Base-by-base conservation (phyloP, 2,113 vertebrate genomes). In the Hirundichthys speculiger region DNA sequence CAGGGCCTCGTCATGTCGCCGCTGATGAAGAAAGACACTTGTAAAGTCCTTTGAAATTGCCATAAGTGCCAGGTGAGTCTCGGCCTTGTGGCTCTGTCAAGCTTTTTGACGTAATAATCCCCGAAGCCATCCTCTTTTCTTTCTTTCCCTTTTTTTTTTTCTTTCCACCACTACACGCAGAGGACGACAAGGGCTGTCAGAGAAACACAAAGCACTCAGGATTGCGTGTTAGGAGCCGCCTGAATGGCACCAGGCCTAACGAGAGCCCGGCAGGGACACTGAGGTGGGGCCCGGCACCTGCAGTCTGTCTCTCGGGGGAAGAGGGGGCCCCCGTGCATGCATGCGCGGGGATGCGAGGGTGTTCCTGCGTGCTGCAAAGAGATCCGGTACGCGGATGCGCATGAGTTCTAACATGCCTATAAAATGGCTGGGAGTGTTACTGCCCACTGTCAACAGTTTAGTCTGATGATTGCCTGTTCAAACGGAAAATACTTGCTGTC, bases 191-290 rank as follows among this genome's bases (percentile, higher is more conserved):
- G 77, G 76, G 64, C 74, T 56, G 75, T 83, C 84, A 71, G 86
- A 84, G 84, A 72, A 88, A 85, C 79, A 89, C 81, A 85, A 84
- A 85, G 86, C 69, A 47, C 69, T 79, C 70, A 18, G 79, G 68
- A 52, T 90, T 84, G 79, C 80, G 70, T 88, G 88, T 83, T 75
- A 69, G 82, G 71, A 73, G 77, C 74, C 77, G 78, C 64, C 82
- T 88, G 86, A 88, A 76, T 87, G 81, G 83, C 83, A 87, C 81
- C 77, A 50, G 66, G 74, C 67, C 73, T 88, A 87, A 86, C 69
- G 74, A 86, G 80, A 86, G 73, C 79, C 65, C 80, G 73, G 84
- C 72, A 59, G 87, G 86, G 82, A 79, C 79, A 77, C 74, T 16
- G 75, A 83, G 84, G 80, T 79, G 83, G n/a, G 76, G 74, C 78